phyloP scores from a whole-genome alignment of 92 coral and sea anemone species.

The Epizoanthus ramosus region DNA sequence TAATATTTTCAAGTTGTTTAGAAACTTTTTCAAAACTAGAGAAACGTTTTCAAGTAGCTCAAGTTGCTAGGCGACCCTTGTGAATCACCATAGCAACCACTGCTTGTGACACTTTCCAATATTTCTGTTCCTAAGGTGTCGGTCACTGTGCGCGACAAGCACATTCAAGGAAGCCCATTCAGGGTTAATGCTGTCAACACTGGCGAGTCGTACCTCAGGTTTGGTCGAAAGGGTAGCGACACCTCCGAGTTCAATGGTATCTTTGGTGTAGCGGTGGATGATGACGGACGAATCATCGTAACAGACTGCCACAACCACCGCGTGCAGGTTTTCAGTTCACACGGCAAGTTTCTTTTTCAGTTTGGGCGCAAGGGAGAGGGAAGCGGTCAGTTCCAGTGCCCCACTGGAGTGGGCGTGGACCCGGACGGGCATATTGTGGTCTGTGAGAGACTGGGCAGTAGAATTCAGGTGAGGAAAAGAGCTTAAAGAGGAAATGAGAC shows the following conservation, averaged over 20 bases:
- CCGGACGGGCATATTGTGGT: conserved; percentile 93
- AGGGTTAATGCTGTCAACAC: conserved; percentile 90
- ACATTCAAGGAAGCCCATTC: conserved; percentile 98
- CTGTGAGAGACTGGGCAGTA: conserved; percentile 94
- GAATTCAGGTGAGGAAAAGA: conserved; percentile 76
- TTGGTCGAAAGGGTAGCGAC: conserved; percentile 91
- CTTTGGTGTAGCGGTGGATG: conserved; percentile 98
- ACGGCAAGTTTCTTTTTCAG: conserved; percentile 91
- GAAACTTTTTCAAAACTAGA: no score
- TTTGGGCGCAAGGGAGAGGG: conserved; percentile 99
- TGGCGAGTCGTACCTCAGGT: conserved; percentile 80
- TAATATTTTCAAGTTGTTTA: no score
- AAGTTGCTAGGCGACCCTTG: not conserved
- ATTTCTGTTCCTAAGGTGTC: conserved; percentile 67
- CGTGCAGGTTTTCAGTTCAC: conserved; percentile 95
- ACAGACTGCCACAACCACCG: conserved; percentile 99
- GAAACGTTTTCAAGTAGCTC: no score
- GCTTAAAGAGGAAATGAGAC: no score
- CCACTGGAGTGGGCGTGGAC: conserved; percentile 97
- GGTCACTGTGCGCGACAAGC: conserved; percentile 97
- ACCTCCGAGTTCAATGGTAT: conserved; percentile 96
- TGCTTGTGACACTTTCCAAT: not conserved
- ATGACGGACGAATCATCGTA: conserved; percentile 92
- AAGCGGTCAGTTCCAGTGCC: conserved; percentile 98
- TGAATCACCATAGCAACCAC: not conserved